phyloP scores from a whole-genome alignment of 2,888 invertebrate genomes.

The Hypomecis punctinalis region DNA sequence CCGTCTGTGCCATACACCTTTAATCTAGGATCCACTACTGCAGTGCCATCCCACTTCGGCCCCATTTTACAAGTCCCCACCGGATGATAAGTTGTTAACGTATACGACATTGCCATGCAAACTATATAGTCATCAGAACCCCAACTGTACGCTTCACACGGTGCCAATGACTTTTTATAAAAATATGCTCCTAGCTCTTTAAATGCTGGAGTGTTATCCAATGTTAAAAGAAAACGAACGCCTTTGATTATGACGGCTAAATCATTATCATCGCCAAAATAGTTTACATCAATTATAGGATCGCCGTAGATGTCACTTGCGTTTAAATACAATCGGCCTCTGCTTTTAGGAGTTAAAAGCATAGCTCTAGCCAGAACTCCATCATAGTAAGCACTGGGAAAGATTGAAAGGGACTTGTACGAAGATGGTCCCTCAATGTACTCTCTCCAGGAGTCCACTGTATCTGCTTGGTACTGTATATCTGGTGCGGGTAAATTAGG shows the following conservation, averaged over 20 bases:
- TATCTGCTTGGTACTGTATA: constrained; percentile 76
- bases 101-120: constrained; percentile 86
- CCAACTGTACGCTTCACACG: constrained; percentile 85
- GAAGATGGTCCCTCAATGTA: constrained; percentile 77
- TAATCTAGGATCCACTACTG: constrained; percentile 89
- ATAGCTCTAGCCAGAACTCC: constrained; percentile 84
- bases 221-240: constrained; percentile 81
- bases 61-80: constrained; percentile 81
- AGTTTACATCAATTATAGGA: constrained; percentile 89
- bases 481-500: constrained; percentile 83
- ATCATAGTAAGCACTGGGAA: constrained; percentile 85
- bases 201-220: constrained; percentile 85
- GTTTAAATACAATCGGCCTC: constrained; percentile 86
- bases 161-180: constrained; percentile 80
- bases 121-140: constrained; percentile 87
- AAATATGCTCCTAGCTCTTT: constrained; percentile 82
- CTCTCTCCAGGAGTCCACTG: constrained; percentile 56
- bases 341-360: constrained; percentile 85
- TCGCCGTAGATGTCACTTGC: constrained; percentile 87
- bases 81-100: constrained; percentile 74
- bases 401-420: constrained; percentile 56
- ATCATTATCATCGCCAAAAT: constrained; percentile 86
- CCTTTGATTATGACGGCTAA: constrained; percentile 85
- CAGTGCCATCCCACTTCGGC: constrained; percentile 76
- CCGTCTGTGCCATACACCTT: constrained; percentile 85